Conservation (phyloP, 2,113 vertebrate genomes). For the Tupaia chinensis region DNA sequence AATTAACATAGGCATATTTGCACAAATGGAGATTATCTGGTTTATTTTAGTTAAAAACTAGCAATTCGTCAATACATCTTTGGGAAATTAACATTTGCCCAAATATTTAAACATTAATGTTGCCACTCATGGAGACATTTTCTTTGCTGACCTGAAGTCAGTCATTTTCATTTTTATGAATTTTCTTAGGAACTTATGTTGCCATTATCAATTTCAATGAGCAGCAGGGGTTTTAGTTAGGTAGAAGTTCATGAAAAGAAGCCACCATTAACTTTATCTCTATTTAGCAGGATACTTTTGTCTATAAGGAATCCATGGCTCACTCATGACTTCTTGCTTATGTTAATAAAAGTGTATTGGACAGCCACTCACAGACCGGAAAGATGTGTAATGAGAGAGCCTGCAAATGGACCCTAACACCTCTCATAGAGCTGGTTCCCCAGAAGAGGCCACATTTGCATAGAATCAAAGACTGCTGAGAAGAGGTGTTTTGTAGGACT, state of each 20-base stretch:
- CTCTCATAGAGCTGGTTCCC: neutral
- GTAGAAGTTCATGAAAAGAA: neutral
- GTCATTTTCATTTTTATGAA: neutral
- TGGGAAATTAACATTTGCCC: neutral
- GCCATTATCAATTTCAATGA: neutral
- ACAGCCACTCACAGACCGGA: neutral
- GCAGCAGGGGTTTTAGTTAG: too few species aligned
- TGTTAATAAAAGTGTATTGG: neutral
- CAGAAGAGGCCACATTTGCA: neutral
- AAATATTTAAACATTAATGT: neutral
- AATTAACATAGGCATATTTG: neutral
- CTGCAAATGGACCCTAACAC: neutral
- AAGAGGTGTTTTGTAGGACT: neutral
- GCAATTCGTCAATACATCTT: neutral
- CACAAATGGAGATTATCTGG: neutral
- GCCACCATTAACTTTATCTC: neutral
- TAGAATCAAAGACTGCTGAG: neutral
- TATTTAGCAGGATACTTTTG: neutral
- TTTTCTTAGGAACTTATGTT: neutral
- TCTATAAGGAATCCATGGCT: neutral
- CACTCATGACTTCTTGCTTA: neutral
- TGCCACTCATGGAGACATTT: neutral
- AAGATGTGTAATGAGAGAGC: neutral
- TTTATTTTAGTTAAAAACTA: neutral
- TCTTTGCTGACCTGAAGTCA: neutral